These are phyloP conservation scores for Garra rufa DNA, from an alignment of 2,113 vertebrate genomes.

Conservation along the genomic window DNA sequence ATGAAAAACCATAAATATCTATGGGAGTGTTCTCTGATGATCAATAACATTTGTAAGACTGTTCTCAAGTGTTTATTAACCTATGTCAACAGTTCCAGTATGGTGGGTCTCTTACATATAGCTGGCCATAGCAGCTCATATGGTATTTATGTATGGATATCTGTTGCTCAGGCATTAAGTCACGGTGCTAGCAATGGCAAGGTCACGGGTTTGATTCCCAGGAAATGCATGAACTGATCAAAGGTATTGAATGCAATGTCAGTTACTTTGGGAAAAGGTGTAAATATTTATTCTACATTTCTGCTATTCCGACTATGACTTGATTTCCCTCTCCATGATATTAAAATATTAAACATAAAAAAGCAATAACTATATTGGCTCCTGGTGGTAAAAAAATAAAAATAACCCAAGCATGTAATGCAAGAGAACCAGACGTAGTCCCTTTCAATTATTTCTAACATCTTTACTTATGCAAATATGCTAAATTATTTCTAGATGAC, in stretches of 20 bases:
- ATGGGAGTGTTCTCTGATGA: neutral
- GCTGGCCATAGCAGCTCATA: neutral
- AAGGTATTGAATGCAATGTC: neutral
- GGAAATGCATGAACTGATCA: neutral
- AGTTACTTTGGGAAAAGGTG: neutral
- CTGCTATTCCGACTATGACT: neutral
- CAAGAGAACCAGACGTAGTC: conserved; percentile 56
- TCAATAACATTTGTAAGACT: neutral
- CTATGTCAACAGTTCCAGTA: neutral
- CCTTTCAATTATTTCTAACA: conserved; percentile 75
- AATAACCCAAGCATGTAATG: conserved; percentile 52
- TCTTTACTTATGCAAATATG: conserved; percentile 80
- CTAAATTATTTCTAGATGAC: conserved; percentile 80
- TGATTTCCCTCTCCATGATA: neutral
- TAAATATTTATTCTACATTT: neutral
- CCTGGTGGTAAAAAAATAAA: conserved; percentile 47
- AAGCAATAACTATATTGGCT: conserved; percentile 36
- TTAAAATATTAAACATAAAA: conserved; percentile 29
- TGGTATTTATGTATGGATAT: neutral
- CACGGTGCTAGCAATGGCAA: neutral
- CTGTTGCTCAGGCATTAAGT: neutral
- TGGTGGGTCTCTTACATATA: neutral
- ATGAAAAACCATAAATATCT: neutral
- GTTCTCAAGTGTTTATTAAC: neutral
- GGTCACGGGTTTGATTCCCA: neutral